These are phyloP conservation scores for Falco columbarius DNA, from an alignment of 2,797 vertebrate genomes.

Conservation along the genomic window DNA sequence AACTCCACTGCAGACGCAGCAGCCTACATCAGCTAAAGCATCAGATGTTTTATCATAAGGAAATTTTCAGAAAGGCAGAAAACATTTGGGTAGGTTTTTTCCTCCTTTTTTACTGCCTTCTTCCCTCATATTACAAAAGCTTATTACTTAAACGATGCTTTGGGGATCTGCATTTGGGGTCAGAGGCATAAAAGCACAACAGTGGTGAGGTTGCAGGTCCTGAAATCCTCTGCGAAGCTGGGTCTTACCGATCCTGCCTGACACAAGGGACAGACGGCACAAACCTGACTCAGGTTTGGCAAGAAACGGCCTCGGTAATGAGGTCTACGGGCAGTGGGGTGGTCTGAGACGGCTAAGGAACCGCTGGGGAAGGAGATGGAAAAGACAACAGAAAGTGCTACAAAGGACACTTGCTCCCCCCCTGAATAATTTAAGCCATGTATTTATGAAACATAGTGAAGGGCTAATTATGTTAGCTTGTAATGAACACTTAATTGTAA, in stretches of 20 bases:
- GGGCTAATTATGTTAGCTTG: slow-evolving; percentile 72
- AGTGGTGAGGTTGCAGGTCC: not conserved
- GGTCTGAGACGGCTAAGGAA: not conserved
- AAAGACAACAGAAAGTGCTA: not conserved
- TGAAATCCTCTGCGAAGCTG: not conserved
- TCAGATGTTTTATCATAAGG: not conserved
- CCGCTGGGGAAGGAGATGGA: not conserved
- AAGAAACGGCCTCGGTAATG: not conserved
- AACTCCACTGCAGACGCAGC: not conserved
- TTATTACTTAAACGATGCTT: not conserved
- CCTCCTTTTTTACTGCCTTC: not conserved
- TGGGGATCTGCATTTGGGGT: not conserved
- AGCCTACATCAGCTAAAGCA: not conserved
- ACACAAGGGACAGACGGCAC: not conserved
- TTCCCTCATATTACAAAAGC: not conserved
- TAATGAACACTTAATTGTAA: slow-evolving; percentile 66
- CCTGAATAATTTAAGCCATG: slow-evolving; percentile 54
- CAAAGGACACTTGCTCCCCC: slow-evolving; percentile 35
- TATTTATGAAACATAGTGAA: slow-evolving; percentile 58
- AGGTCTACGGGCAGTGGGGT: not conserved
- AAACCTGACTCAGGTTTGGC: not conserved
- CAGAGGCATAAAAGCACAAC: not conserved
- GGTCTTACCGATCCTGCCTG: not conserved
- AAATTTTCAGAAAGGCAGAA: not conserved
- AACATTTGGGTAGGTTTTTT: not conserved